Conservation (phyloP, 2,888 invertebrate species). For the Conchocele bisecta region DNA sequence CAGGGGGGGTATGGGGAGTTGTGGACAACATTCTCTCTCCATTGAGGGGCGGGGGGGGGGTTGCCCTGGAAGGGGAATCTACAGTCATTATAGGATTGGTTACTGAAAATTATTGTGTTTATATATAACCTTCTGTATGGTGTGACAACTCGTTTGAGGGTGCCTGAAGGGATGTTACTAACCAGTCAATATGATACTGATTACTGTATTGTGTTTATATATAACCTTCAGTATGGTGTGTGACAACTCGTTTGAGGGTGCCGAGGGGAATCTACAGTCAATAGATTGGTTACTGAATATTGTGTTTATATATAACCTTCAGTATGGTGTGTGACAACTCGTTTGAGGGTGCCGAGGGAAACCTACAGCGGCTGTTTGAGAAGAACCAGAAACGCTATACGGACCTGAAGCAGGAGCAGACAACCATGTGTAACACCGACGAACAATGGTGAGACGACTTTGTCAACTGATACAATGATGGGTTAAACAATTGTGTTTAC, state of each 20-base stretch:
- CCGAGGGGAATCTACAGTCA: slow-evolving; percentile 90
- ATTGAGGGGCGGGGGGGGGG: no score
- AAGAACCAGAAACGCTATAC: slow-evolving; percentile 83
- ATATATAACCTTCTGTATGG: slow-evolving; percentile 82
- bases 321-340: slow-evolving; percentile 88
- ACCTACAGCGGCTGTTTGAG: slow-evolving; percentile 88
- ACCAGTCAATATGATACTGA: no score
- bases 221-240: slow-evolving; percentile 87
- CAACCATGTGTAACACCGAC: slow-evolving; percentile 71
- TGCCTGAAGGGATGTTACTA: slow-evolving; percentile 93
- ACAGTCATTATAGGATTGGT: slow-evolving; percentile 76
- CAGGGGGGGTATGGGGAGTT: no score
- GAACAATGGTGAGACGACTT: slow-evolving; percentile 74
- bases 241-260: slow-evolving; percentile 92
- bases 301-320: slow-evolving; percentile 36
- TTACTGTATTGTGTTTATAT: no score
- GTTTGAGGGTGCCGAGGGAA: slow-evolving; percentile 95
- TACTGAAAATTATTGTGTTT: not conserved
- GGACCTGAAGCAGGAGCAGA: slow-evolving; percentile 65
- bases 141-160: slow-evolving; percentile 92
- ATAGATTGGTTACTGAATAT: not conserved
- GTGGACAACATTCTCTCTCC: no score
- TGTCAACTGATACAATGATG: no score
- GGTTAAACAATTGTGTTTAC: no score
- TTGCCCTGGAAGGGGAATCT: slow-evolving; percentile 95